Base-by-base conservation (phyloP, 2,888 invertebrate species). In the Lepidocyrtoides sp. region DNA sequence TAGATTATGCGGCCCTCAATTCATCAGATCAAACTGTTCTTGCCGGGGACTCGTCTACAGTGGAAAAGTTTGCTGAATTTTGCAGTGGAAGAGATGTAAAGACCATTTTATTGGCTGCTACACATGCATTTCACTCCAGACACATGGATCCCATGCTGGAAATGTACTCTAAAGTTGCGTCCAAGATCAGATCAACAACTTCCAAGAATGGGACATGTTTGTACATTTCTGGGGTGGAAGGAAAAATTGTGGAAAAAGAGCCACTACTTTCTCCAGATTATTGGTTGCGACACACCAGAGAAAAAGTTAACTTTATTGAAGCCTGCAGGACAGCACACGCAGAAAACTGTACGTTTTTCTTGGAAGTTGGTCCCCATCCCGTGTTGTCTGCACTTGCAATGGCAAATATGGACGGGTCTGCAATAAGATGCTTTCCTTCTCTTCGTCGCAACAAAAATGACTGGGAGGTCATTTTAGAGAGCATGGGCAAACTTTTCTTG, bases 1-100 rank as follows among this genome's bases (percentile, higher is more conserved):
- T 92, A 7, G 92, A 92, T 48, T 88, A 87, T 17, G 92, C 92
- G 2, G 92, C 92, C 14, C 51, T 92, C 7, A 92, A 92, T 48
- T 91, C 88, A 1, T n/a, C 26, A 0, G 91, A 92, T 12, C 91
- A 92, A 82, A 90, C 87, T 0, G 92, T 92, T 0, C 54, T 92
- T 8, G 91, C 92, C 5, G 92, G 91, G 1, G 72, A 83, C 7
- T 12, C 79, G 7, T 23, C 54, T 0, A 82, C 41, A 0, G 85
- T 92, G 3, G 26, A 66, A 8, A 17, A 63, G 4, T 89, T 91
- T 60, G 29, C 36, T 0, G 51, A 75, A 12, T 82, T 69, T 26
- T 88, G 89, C 17, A 48, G 0, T 2, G 54, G 5, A 54, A 72
- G 66, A 14, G 20, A 44, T 10, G 23, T 77, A 8, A 90, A 87